Evolutionary conservation across 2,113 vertebrate genomes (phyloP).

Genomic region (Rhinogobius similis): DNA sequence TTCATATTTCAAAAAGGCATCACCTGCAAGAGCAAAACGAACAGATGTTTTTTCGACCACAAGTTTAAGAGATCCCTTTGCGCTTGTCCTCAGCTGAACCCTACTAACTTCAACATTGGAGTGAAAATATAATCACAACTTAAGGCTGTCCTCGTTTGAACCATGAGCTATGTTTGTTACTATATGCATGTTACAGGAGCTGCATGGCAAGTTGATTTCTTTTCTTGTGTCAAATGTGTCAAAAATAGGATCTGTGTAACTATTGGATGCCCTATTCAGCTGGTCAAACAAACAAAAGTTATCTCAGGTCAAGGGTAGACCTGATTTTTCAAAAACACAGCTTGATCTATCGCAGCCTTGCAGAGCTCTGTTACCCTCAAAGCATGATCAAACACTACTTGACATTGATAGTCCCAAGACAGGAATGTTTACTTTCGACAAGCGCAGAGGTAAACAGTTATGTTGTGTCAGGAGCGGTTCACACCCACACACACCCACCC

Average conservation of each 20-base stretch:
- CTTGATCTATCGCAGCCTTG: conserved; percentile 5
- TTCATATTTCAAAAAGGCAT: background rate
- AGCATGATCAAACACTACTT: background rate
- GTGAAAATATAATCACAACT: background rate
- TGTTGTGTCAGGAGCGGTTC: conserved; percentile 45
- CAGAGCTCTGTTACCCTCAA: background rate
- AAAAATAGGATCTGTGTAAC: conserved; percentile 13
- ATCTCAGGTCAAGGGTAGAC: conserved; percentile 59
- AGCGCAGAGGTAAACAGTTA: conserved; percentile 45
- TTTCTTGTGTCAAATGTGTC: background rate
- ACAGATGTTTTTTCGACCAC: background rate
- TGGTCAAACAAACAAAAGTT: conserved; percentile 37
- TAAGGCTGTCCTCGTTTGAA: conserved; percentile 38
- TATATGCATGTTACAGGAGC: conserved; percentile 13
- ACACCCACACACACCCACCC: conserved; percentile 20
- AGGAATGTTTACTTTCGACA: conserved; percentile 71
- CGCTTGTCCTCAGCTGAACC: conserved; percentile 6
- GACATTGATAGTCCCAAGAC: conserved; percentile 51
- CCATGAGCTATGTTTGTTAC: conserved; percentile 22
- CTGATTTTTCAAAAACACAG: conserved; percentile 48
- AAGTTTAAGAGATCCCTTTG: background rate
- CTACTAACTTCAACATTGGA: background rate
- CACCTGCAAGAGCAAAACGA: background rate
- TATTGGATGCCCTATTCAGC: background rate
- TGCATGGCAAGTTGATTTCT: background rate